Base-by-base conservation (phyloP, 2,113 vertebrate species). In the Larimichthys crocea region DNA sequence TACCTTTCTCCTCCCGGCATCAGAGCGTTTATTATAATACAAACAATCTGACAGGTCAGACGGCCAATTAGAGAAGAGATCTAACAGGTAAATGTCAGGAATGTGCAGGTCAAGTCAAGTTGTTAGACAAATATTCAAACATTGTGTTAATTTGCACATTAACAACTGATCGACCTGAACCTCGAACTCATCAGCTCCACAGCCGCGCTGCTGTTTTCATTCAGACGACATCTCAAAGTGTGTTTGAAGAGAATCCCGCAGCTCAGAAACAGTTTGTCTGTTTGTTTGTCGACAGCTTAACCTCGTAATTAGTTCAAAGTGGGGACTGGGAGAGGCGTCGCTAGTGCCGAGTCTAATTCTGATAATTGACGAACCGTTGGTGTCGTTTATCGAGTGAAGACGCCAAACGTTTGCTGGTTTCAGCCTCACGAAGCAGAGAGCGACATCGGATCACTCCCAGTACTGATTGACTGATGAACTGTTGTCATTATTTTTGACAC, bases 291-390 rank as follows among this genome's bases (percentile, higher is more conserved):
- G n/a, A 49, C 69, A 48, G 29, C 68, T 55, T 42, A 66, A 81
- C 46, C 48, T 74, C 69, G 53, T 66, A 75, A 84, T 82, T 16
- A 75, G 74, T 24, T 57, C 15, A 19, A 44, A 70, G 42, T 20
- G 86, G 50, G 3, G 64, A 64, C 64, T 16, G n/a, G 61, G 62
- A 4, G 66, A 71, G 42, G 80, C 19, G 66, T 44, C 71, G n/a
- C 62, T 31, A 5, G 4, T 9, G 76, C 76, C 31, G 63, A 61
- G 7, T 10, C 53, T 72, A 52, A 72, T 66, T 65, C 22, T 66
- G 53, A 50, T 61, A 48, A 83, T 16, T 61, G 62, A 48, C 4
- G 42, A 71, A 65, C 24, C 22, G 10, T 29, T 50, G 12, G 63
- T 61, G 62, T 44, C 67, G 10, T 69, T 83, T 74, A 67, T 60